Base-by-base conservation (phyloP, 92 coral and sea anemone species). In the Epizoanthus rinbou region DNA sequence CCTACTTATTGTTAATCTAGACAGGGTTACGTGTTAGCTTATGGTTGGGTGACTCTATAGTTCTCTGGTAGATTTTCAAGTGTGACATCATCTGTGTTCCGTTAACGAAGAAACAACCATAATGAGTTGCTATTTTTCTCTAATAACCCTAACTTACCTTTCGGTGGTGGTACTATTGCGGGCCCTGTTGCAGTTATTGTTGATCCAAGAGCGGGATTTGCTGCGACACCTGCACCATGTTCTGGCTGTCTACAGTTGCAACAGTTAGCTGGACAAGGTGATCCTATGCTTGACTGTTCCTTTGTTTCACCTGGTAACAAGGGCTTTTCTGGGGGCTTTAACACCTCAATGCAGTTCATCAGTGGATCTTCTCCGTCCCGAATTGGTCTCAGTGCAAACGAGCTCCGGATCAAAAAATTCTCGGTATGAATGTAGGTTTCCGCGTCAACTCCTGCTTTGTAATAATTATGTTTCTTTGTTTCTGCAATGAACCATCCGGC, bases 401-500 rank as follows among this genome's bases (percentile, higher is more conserved):
- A 78, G 24, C 70, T 57, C 16, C 82, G 82, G 10, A 39, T 0
- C 15, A 78, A 17, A 22, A 41, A 78, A 5, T 62, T n/a, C 5
- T 62, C 71, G n/a, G 28, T 16, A 62, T 28, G 3, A 7, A 33
- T 0, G 57, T 78, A 62, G 5, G 0, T 17, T 78, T 33, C 43
- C 1, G 45, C 37, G 0, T 16, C 23, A 15, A 78, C 52, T 33
- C 52, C 82, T 11, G 82, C 69, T 41, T 23, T 9, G 53, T 62
- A 39, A 5, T 21, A 6, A 21, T 71, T 78, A 70, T 78, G 71
- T 41, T 78, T 63, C 54, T 78, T 78, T 17, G 28, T 41, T 22
- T 78, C 82, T 23, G 41, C 59, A 21, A 78, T 17, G 9, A n/a
- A 62, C 82, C 82, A 78, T 5, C 82, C 71, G 13, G 5, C 57